Base-by-base conservation (phyloP, 2,888 invertebrate genomes). In the Andrena flavipes region DNA sequence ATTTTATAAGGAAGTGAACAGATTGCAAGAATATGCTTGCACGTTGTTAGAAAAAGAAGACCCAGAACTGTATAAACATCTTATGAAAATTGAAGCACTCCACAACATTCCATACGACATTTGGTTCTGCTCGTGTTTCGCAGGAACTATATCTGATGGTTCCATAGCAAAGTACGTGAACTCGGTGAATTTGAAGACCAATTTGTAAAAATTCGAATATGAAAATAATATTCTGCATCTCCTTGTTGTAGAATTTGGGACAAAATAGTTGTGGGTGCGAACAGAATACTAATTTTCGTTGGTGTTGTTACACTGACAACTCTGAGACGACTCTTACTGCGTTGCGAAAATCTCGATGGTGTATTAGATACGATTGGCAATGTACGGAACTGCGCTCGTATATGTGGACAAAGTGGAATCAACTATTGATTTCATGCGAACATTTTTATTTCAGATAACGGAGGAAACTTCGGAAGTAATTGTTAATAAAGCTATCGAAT, bases 111-210 rank as follows among this genome's bases (percentile, higher is more conserved):
- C 98, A 0, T 94, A 97, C 62, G 95, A 96, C 49, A 95, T 95
- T 87, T 98, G 98, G 98, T 98, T 97, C 93, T 95, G 96, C 75
- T 96, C 96, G 70, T 97, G 97, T 91, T 98, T 98, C 94, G 97
- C 98, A 68, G 97, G 97, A 4, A 95, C 97, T 13, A 95, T 98
- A 69, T 96, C 97, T 88, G 97, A 97, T 89, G 96, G 96, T 7
- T 96, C 97, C 7, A 95, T 98, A 76, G 96, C 96, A 82, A 97
- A 97, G 97, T 97, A 94, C 93, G 93, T 89, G 75, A 49, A 64
- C 49, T 33, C 23, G 49, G 59, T 42, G 30, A 56, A 6, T 7
- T 48, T 60, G 4, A 33, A 62, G 13, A 13, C 49, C 2, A 49
- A 76, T 72, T 51, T 59, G 10, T 20, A 76, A 62, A 16, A 68